Evolutionary conservation across 2,113 vertebrate genomes (phyloP), one percentile per base, ranked within the genome.

Genomic region (Corvus cornix): DNA sequence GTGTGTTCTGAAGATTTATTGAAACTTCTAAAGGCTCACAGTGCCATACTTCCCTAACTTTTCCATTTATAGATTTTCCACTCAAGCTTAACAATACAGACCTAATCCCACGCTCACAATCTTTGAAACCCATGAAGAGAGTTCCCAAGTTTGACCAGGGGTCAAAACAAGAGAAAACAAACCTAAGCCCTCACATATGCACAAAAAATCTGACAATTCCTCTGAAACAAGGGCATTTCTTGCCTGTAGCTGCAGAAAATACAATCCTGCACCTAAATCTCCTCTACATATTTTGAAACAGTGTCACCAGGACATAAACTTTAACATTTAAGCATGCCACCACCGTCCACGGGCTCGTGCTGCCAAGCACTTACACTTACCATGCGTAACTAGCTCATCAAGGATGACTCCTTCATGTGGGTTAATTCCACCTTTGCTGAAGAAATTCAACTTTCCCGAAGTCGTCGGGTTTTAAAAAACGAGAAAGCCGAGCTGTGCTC

Each of bases 361-460:
- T 24, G 28, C 78, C 89, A 55, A 89, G 62, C 60, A 64, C 75
- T 83, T 84, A 37, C 63, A 24, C 33, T 75, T 46, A 53, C 21
- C 84, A 28, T 7, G 5, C 37, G 62, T 72, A 92, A 94, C 87
- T 60, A 90, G 66, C 77, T 92, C 90, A 96, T 39, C 85, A 81
- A 74, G 84, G 59, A 82, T 81, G 58, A 90, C 73, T 95, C 89
- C 89, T 89, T 68, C 87, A 53, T 77, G 41, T 33, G 73, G 72
- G 75, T 69, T 77, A 84, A 92, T 88, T 72, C 93, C 90, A 89
- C 80, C 79, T 91, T 72, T 79, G 21, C 58, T 10, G 66, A 75
- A 53, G 91, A 90, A 97, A 89, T 87, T 64, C 43, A 87, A 92
- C 92, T 95, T 95, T 88, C 77, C 68, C 68, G 63, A 96, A 75